Percentiles rank a stretch among this genome's conserved stretches.
phyloP scores from a whole-genome alignment of 2,113 vertebrate genomes.

The Rutilus rutilus region DNA sequence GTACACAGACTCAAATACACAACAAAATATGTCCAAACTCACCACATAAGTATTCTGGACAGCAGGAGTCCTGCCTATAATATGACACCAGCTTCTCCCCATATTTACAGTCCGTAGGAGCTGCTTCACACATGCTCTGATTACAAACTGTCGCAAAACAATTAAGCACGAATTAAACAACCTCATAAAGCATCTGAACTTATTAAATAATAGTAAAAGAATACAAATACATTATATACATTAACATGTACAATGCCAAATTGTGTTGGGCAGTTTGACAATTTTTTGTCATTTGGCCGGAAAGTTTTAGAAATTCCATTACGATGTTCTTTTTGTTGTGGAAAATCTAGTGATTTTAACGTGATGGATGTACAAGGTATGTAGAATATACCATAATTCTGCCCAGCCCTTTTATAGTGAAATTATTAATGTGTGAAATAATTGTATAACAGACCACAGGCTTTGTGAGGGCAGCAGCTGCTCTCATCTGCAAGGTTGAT shows the following conservation, averaged over 20 bases:
- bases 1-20: slow-evolving; percentile 13
- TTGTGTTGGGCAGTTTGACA: not conserved
- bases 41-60: slow-evolving; percentile 89
- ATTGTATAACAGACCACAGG: slow-evolving; percentile 83
- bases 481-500: slow-evolving; percentile 81
- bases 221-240: not conserved
- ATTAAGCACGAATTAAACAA: not conserved
- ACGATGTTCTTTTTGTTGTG: not conserved
- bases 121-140: slow-evolving; percentile 85
- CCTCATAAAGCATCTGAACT: not conserved
- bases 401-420: not conserved
- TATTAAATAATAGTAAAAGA: not conserved
- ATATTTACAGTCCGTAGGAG: slow-evolving; percentile 80
- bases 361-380: not conserved
- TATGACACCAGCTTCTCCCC: slow-evolving; percentile 87
- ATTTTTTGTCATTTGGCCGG: not conserved
- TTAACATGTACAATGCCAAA: not conserved
- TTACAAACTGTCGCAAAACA: slow-evolving; percentile 86
- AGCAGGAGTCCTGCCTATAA: slow-evolving; percentile 90
- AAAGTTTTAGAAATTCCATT: not conserved
- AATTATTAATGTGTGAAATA: not conserved
- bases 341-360: too few species aligned
- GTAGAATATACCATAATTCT: not conserved
- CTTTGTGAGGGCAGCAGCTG: slow-evolving; percentile 87
- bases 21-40: slow-evolving; percentile 57